Percentiles rank a stretch among this genome's conserved stretches.
These are phyloP conservation scores for Brachyistius frenatus DNA, from an alignment of 2,113 vertebrate genomes.

Conservation along the genomic window DNA sequence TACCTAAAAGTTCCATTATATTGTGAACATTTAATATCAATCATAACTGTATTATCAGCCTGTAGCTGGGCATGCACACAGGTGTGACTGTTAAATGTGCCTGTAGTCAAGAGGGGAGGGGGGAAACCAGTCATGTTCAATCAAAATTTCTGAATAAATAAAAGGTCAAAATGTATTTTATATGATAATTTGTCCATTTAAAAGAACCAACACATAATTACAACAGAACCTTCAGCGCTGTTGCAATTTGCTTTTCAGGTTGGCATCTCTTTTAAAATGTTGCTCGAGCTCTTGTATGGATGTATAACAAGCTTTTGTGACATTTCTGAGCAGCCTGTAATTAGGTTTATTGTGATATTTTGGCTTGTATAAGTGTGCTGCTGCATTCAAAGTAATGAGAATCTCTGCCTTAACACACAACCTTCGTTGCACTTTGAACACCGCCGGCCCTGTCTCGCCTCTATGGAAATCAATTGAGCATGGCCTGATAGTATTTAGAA, in stretches of 20 bases:
- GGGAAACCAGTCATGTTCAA: constrained; percentile 30
- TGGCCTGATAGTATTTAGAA: constrained; percentile 60
- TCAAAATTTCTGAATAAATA: constrained; percentile 35
- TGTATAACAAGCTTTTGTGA: constrained; percentile 60
- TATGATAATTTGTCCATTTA: constrained; percentile 63
- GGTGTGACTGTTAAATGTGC: constrained; percentile 40
- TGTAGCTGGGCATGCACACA: neutral
- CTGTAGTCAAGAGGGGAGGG: neutral
- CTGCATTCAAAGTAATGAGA: constrained; percentile 42
- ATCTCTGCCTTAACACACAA: constrained; percentile 49
- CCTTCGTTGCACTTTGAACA: constrained; percentile 38
- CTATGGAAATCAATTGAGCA: constrained; percentile 65
- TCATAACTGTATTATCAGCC: constrained; percentile 9
- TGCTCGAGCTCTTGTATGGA: constrained; percentile 20
- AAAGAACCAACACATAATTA: constrained; percentile 53
- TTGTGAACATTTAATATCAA: neutral
- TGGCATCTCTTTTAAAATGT: constrained; percentile 28
- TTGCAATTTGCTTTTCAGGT: constrained; percentile 33
- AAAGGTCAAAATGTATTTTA: constrained; percentile 59
- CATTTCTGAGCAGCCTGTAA: constrained; percentile 66
- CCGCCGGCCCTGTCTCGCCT: constrained; percentile 34
- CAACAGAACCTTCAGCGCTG: constrained; percentile 30
- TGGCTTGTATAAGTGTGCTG: constrained; percentile 7
- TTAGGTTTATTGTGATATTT: constrained; percentile 66
- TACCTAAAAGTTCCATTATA: neutral